These are phyloP conservation scores for Meteorus colon DNA, from an alignment of 2,888 invertebrate species.

Conservation along the genomic window DNA sequence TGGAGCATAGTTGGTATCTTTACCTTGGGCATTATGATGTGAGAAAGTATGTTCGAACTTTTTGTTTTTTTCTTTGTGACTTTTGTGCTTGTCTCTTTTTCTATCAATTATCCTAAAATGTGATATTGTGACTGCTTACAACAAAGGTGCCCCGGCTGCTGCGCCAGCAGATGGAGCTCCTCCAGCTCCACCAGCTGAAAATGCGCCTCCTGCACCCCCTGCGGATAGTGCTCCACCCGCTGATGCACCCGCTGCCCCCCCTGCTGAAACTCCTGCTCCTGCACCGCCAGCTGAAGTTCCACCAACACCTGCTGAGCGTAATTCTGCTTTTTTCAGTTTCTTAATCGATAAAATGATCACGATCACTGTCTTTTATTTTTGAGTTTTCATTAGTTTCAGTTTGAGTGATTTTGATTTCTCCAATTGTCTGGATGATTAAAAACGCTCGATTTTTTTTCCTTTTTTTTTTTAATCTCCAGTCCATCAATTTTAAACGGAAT, in stretches of 20 bases:
- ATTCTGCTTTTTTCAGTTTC: conserved; percentile 42
- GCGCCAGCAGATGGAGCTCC: conserved; percentile 60
- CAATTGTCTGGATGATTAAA: too few relatives aligned
- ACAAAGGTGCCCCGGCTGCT: conserved; percentile 39
- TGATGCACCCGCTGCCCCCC: conserved; percentile 50
- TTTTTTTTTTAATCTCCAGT: neutral
- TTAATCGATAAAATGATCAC: conserved; percentile 14
- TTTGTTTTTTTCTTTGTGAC: too few relatives aligned
- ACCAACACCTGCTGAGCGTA: conserved; percentile 57
- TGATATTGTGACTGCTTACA: neutral
- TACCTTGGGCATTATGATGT: too few relatives aligned
- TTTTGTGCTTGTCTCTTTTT: too few relatives aligned
- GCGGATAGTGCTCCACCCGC: conserved; percentile 55
- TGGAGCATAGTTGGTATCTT: too few relatives aligned
- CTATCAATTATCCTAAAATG: neutral
- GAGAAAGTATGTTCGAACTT: too few relatives aligned
- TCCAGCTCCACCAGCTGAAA: conserved; percentile 65
- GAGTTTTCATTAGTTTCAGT: neutral
- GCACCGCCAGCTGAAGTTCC: conserved; percentile 52
- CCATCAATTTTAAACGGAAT: conserved; percentile 5
- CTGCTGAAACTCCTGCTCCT: conserved; percentile 64
- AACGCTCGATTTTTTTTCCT: too few relatives aligned
- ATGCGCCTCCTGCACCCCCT: conserved; percentile 57
- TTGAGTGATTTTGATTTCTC: conserved; percentile 27
- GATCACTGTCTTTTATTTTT: conserved; percentile 8